Conservation (phyloP, 2,888 invertebrate genomes). For the Perizoma affinitatum region DNA sequence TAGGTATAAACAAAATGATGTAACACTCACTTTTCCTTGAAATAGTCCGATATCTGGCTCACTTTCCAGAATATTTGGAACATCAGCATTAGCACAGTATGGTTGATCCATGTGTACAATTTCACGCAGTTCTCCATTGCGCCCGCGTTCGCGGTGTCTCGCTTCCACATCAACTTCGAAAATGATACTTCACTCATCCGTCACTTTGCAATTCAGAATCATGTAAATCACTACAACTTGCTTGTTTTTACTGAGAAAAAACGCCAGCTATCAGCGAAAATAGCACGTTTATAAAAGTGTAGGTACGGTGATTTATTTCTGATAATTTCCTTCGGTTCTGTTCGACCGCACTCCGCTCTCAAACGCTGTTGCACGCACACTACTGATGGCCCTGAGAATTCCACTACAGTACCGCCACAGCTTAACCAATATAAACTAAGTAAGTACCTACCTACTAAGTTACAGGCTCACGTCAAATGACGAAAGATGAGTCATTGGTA, state of each 20-base stretch:
- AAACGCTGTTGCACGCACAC: conserved; percentile 70
- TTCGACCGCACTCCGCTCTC: conserved; percentile 72
- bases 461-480: conserved; percentile 51
- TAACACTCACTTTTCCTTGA: conserved; percentile 73
- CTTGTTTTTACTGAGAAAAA: conserved; percentile 10
- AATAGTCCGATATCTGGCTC: conserved; percentile 77
- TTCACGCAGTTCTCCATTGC: conserved; percentile 78
- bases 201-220: conserved; percentile 57
- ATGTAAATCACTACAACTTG: conserved; percentile 40
- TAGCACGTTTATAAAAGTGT: conserved; percentile 42
- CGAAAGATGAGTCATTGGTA: conserved; percentile 76
- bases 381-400: conserved; percentile 63
- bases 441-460: conserved; percentile 21
- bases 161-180: conserved; percentile 69
- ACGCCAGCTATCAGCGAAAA: conserved; percentile 55
- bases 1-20: conserved; percentile 16
- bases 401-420: conserved; percentile 44
- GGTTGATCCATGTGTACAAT: conserved; percentile 77
- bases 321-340: conserved; percentile 41
- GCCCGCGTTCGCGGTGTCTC: conserved; percentile 55
- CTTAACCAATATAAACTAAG: conserved; percentile 28
- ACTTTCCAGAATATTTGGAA: conserved; percentile 81
- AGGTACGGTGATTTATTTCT: conserved; percentile 39
- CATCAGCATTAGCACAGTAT: conserved; percentile 74
- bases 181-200: conserved; percentile 77